Evolutionary conservation across 2,888 invertebrate species (phyloP).

Genomic region (Malachius bipustulatus): DNA sequence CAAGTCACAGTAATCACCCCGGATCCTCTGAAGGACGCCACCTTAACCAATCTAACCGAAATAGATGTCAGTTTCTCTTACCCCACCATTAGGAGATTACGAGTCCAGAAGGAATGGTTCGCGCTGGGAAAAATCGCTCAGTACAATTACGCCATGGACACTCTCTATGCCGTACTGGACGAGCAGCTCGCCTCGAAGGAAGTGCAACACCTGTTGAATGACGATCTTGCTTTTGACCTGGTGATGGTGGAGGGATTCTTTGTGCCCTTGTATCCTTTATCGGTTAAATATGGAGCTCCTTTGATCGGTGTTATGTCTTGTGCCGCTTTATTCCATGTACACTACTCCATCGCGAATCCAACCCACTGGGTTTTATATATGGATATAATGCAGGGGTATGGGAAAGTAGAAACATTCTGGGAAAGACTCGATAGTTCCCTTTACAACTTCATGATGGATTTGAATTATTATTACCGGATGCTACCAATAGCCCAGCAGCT

Average conservation of each 20-base stretch:
- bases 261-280: constrained; percentile 22
- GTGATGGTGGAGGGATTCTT: constrained; percentile 25
- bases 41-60: constrained; percentile 27
- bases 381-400: neutral
- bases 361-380: neutral
- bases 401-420: constrained; percentile 31
- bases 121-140: neutral
- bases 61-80: constrained; percentile 28
- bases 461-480: constrained; percentile 22
- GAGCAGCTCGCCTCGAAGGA: constrained; percentile 6
- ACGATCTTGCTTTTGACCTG: constrained; percentile 23
- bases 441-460: constrained; percentile 24
- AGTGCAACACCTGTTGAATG: constrained; percentile 22
- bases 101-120: constrained; percentile 18
- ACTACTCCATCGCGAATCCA: neutral
- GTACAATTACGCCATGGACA: neutral
- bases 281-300: constrained; percentile 18
- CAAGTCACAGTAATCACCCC: constrained; percentile 35
- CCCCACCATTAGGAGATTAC: no score
- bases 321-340: neutral
- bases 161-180: neutral
- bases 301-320: neutral
- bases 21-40: constrained; percentile 29
- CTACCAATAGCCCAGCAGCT: constrained; percentile 25
- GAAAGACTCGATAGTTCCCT: constrained; percentile 27